Evolutionary conservation across 2,113 vertebrate species (phyloP).

Genomic region (Hymenochirus boettgeri): DNA sequence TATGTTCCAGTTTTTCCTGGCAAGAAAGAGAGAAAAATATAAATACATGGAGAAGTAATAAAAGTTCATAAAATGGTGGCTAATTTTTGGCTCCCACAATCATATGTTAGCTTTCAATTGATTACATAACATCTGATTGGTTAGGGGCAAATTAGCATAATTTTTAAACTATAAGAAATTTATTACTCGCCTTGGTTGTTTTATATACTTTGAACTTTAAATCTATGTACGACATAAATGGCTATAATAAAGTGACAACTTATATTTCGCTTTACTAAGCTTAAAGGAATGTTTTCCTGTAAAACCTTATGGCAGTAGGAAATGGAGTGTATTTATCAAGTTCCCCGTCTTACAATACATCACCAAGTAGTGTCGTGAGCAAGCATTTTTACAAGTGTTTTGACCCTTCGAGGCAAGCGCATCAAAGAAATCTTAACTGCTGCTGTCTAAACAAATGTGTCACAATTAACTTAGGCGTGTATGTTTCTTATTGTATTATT

Average conservation of each 20-base stretch:
- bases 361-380: constrained; percentile 30
- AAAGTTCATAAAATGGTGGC: too few species aligned
- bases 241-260: background rate
- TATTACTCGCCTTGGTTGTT: too few species aligned
- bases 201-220: too few species aligned
- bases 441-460: constrained; percentile 31
- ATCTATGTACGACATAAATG: too few species aligned
- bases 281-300: constrained; percentile 23
- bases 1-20: too few species aligned
- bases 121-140: too few species aligned
- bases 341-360: constrained; percentile 29
- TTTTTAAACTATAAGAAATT: too few species aligned
- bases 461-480: constrained; percentile 19
- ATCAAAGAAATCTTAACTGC: constrained; percentile 9
- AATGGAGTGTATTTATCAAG: constrained; percentile 38
- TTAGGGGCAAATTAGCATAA: too few species aligned
- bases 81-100: too few species aligned
- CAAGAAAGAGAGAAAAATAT: too few species aligned
- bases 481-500: background rate
- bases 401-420: constrained; percentile 24
- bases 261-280: background rate
- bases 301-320: constrained; percentile 33
- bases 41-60: too few species aligned
- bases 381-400: constrained; percentile 34
- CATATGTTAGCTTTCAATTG: too few species aligned